phyloP scores from a whole-genome alignment of 1,140 invertebrate genomes.

The Lasioglossum albipes region DNA sequence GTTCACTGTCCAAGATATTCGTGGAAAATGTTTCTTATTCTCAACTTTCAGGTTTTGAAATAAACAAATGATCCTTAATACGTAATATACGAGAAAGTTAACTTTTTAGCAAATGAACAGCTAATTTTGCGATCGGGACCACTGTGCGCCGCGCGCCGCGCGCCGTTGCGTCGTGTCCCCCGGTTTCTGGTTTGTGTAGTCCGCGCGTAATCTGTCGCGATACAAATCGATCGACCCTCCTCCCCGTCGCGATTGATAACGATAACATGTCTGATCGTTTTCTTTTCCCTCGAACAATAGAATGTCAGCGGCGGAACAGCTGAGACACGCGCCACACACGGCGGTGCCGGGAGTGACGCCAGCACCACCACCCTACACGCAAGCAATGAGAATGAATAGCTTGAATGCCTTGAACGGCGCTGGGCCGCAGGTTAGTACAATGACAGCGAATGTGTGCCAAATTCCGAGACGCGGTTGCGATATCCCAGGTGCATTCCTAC shows the following conservation, averaged over 20 bases:
- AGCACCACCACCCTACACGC: slow-evolving; percentile 87
- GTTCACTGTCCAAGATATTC: too few species aligned
- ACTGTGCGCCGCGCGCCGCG: too few species aligned
- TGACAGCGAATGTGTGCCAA: slow-evolving; percentile 56
- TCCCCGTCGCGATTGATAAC: neutral
- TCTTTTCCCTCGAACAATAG: slow-evolving; percentile 62
- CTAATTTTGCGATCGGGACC: too few species aligned
- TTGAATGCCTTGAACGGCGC: slow-evolving; percentile 80
- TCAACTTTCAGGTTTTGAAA: too few species aligned
- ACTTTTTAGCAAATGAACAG: too few species aligned
- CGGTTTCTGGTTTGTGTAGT: too few species aligned
- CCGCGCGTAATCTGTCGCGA: too few species aligned
- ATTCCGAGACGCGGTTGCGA: slow-evolving; percentile 58
- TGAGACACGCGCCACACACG: slow-evolving; percentile 83
- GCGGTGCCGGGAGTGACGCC: slow-evolving; percentile 89
- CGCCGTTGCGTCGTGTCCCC: too few species aligned
- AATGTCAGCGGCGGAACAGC: slow-evolving; percentile 80
- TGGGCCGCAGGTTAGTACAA: slow-evolving; percentile 78
- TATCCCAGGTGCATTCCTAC: slow-evolving; percentile 30
- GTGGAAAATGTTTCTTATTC: too few species aligned
- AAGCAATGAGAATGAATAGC: slow-evolving; percentile 79
- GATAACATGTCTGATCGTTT: slow-evolving; percentile 5
- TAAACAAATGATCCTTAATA: too few species aligned
- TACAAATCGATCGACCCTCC: neutral
- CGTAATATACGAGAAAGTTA: too few species aligned